Base-by-base conservation (phyloP, 2,113 vertebrate genomes). In the Jacana jacana region DNA sequence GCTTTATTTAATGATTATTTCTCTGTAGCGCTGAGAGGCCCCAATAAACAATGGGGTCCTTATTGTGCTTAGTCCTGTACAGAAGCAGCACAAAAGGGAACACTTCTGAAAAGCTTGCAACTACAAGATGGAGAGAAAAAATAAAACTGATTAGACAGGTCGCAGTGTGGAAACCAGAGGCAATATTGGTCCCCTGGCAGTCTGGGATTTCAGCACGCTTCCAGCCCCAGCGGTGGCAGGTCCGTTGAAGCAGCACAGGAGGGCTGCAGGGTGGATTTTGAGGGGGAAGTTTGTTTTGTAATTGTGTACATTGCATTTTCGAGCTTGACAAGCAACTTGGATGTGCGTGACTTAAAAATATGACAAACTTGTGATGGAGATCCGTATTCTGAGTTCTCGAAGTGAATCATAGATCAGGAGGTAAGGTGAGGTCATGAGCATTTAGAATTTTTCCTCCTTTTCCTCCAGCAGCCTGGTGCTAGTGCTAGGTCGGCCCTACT, bases 241-340 rank as follows among this genome's bases (percentile, higher is more conserved):
- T 28, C 76, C 57, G 61, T 80, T 72, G 40, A 51, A 82, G 78
- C 87, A 44, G 40, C 2, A 13, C 0, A 3, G 46, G 48, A 88
- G 80, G 52, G 37, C 71, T 54, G 68, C 2, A 24, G 57, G 77
- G 61, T 27, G 28, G 58, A n/a, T 86, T 86, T 58, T 28, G 61
- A 79, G 75, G 39, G 44, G 35, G 27, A 65, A 81, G 12, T 58
- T 86, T 46, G 54, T 42, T 69, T 71, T 75, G 42, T 55, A 63
- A 33, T 24, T 0, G 0, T 1, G 11, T 17, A 5, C 2, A 13
- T 46, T 51, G n/a, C 42, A 3, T 51, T 92, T 73, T 80, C 69
- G 78, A 52, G 68, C 27, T 73, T 6, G 7, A 31, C 17, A 17
- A 78, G 42, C 60, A 63, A 31, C 17, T 54, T 18, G 51, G 10